Evolutionary conservation across 2,797 vertebrate species (phyloP), one percentile per base, ranked within the genome.

Genomic region (Alauda arvensis): DNA sequence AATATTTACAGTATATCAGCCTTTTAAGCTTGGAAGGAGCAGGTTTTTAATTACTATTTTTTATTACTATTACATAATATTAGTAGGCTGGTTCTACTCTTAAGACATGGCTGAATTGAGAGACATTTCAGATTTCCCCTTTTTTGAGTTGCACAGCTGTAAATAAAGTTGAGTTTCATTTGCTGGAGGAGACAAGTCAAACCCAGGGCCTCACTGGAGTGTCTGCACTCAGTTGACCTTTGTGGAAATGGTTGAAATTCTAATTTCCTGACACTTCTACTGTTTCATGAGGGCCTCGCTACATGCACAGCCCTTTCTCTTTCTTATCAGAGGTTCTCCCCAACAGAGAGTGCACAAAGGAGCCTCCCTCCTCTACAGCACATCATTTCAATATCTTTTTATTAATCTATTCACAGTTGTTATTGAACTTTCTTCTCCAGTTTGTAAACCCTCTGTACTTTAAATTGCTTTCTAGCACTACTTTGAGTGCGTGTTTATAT

Each of bases 301-400:
- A 60, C 57, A 52, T 14, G 53, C 63, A 63, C 34, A 72, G 45
- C 68, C 8, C 49, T 77, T 65, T 89, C 18, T 61, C 12, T 42
- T 83, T 75, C 66, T 70, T 83, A 89, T 83, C 74, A 83, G 81
- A 79, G 79, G 59, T 65, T 81, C 74, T 93, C 61, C 43, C 55
- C 76, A 70, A 87, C 87, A 90, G 68, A 84, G 28, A 84, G 61
- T 26, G 84, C 42, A 39, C 60, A 46, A 39, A 76, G 23, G 74
- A 68, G 26, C 31, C 51, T 77, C 28, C 28, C 31, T 70, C 29
- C 59, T 70, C 48, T 48, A 5, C 52, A 85, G 66, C 21, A 34
- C 10, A 19, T 42, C 45, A 57, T 56, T 78, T 85, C 71, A 80
- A 85, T 76, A 49, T 57, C 18, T n/a, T 77, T 68, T 67, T 39